Evolutionary conservation across 1,140 invertebrate species (phyloP), one percentile per base, ranked within the genome.

Genomic region (Archegozetes longisetosus): DNA sequence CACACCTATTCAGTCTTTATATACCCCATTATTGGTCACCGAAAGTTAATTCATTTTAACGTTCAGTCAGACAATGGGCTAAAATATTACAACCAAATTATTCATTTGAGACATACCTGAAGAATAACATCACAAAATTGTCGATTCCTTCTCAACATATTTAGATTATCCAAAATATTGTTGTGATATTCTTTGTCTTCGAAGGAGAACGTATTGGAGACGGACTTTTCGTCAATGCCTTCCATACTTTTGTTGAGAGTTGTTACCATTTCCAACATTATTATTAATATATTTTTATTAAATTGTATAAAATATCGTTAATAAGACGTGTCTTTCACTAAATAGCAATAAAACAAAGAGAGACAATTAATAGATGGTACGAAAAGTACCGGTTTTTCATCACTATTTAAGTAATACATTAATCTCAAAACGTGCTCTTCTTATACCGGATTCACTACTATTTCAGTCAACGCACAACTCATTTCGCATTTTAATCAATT

Each of bases 71-170:
- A n/a, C n/a, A n/a, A n/a, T n/a, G n/a, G n/a, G n/a, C n/a, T 51
- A 20, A 51, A 9, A 9, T 20, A 9, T 20, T 51, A 9, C 24
- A 4, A 22, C 6, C 6, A 6, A 20, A 20, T 26, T n/a, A 51
- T 51, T 26, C 24, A 20, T 26, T 51, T n/a, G 12, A 51, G n/a
- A 9, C 20, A 78, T 69, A 85, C 83, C 69, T 84, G 80, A 64
- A 88, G 76, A 65, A 83, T 78, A 57, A 84, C 82, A 73, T 88
- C 85, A 73, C 83, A 88, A 72, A 86, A 84, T 66, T 84, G 80
- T 55, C 77, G 77, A 67, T 83, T 84, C 70, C 84, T 82, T 54
- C 83, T 74, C 76, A 88, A 80, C 73, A 78, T 82, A 72, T 85
- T 83, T 46, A 86, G 74, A 17, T 78, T 76, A 51, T 76, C 71